phyloP scores from a whole-genome alignment of 64 coral and sea anemone species.

The Cladopsammia gracilis region DNA sequence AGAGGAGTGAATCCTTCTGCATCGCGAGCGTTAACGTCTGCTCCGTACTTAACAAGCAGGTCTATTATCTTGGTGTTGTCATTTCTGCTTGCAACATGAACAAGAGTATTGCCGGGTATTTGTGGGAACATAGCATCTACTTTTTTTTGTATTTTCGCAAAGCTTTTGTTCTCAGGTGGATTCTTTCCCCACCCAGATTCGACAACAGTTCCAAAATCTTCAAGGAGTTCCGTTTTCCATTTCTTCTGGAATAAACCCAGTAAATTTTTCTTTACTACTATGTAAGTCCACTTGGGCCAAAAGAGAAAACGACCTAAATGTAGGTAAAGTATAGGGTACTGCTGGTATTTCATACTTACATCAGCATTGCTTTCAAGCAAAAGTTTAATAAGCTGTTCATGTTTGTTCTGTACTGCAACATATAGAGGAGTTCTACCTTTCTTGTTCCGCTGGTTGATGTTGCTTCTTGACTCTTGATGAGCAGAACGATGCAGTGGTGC shows the following conservation, averaged over 20 bases:
- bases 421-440: not conserved
- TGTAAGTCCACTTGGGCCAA: no score
- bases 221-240: no score
- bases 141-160: no score
- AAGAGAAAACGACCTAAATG: no score
- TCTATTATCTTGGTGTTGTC: not conserved
- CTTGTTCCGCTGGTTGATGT: not conserved
- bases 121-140: no score
- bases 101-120: not conserved
- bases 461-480: not conserved
- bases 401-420: not conserved
- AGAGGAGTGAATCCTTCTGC: not conserved
- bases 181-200: no score
- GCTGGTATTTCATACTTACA: not conserved
- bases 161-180: no score
- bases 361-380: not conserved
- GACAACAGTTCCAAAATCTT: no score
- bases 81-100: conserved; percentile 7
- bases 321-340: no score
- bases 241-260: no score
- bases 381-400: not conserved
- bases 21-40: conserved; percentile 1
- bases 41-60: not conserved
- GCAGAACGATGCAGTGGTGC: not conserved
- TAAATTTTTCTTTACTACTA: no score